A percentile compares a stretch with the other conserved stretches of the same genome.
These are phyloP conservation scores for Tamandua tetradactyla DNA, from an alignment of 2,797 vertebrate genomes.

Conservation along the genomic window DNA sequence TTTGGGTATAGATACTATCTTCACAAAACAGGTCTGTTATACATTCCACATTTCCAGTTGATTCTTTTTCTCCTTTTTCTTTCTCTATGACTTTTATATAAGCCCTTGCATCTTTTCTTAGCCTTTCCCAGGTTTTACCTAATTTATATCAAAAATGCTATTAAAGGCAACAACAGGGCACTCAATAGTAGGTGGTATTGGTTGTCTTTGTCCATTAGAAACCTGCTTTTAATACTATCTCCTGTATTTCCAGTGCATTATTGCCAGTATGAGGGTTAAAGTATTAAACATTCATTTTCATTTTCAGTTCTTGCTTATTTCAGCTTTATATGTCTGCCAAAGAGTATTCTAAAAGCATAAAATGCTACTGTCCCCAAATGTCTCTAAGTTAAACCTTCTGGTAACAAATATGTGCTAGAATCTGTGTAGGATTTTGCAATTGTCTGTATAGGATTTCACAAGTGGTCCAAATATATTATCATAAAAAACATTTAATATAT, in stretches of 20 bases:
- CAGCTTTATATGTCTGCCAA: slow-evolving; percentile 11
- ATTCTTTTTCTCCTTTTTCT: not conserved
- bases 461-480: not conserved
- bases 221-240: not conserved
- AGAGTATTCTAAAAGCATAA: slow-evolving; percentile 40
- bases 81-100: not conserved
- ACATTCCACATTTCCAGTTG: not conserved
- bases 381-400: slow-evolving; percentile 3
- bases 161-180: not conserved
- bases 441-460: not conserved
- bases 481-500: slow-evolving; percentile 20
- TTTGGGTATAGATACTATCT: not conserved
- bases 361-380: not conserved
- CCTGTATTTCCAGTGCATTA: not conserved
- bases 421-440: not conserved
- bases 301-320: slow-evolving; percentile 5
- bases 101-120: not conserved
- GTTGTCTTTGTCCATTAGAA: slow-evolving; percentile 5
- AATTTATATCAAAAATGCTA: not conserved
- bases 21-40: not conserved
- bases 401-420: not conserved
- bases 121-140: not conserved
- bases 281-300: not conserved
- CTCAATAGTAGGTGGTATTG: not conserved
- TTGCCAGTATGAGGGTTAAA: not conserved